Evolutionary conservation across 2,797 vertebrate genomes (phyloP).

Genomic region (Parauchenoglanis punctatus): DNA sequence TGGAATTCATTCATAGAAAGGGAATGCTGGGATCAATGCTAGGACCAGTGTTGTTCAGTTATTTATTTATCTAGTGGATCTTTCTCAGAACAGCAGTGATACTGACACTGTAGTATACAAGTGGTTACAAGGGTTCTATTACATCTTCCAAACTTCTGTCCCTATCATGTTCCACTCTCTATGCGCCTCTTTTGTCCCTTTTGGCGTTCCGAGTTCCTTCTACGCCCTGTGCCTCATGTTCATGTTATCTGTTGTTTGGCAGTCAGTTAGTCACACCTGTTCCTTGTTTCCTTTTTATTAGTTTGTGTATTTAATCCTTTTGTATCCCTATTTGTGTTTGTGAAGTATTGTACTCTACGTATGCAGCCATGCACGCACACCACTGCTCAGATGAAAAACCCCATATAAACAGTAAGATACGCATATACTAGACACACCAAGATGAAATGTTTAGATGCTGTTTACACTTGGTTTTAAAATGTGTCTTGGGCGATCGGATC

Average conservation of each 20-base stretch:
- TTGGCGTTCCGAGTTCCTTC: background rate
- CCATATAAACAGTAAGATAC: background rate
- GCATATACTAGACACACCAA: no score
- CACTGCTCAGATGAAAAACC: background rate
- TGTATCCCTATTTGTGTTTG: background rate
- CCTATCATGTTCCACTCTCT: background rate
- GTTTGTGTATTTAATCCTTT: constrained; percentile 5
- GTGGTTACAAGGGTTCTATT: background rate
- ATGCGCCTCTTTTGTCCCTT: background rate
- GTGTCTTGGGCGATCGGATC: no score
- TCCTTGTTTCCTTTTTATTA: background rate
- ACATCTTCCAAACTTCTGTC: background rate
- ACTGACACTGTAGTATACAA: background rate
- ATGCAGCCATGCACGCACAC: background rate
- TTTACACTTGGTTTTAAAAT: no score
- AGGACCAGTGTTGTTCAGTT: background rate
- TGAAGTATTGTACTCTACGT: background rate
- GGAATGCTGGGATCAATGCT: background rate
- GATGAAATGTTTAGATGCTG: background rate
- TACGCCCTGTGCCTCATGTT: background rate
- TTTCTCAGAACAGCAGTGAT: background rate
- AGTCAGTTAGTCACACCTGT: background rate
- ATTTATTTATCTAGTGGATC: background rate
- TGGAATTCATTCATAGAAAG: background rate
- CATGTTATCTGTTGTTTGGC: background rate